Base-by-base conservation (phyloP, 1,140 invertebrate species). In the Drosophila miranda region DNA sequence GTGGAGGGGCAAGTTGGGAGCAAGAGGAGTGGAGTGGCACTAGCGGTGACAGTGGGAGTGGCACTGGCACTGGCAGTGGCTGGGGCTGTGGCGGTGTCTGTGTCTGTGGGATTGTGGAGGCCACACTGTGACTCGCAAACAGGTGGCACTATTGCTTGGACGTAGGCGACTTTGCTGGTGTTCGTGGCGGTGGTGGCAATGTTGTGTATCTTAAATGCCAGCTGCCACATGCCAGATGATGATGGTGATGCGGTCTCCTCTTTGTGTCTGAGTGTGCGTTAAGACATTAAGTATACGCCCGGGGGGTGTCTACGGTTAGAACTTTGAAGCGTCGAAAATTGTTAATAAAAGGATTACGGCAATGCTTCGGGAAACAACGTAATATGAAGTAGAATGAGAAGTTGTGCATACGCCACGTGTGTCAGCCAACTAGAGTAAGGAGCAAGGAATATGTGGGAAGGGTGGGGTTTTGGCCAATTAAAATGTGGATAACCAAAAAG, bases 401-500 rank as follows among this genome's bases (percentile, higher is more conserved):
- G 76, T 62, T 49, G 70, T 54, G 76, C 55, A 79, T 70, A 78
- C 76, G 76, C 57, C 76, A 46, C 43, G 70, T 79, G 2, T 34
- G 59, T 30, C 64, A 54, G 42, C 28, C 64, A 68, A 48, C 64
- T 9, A 9, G 8, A 0, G 7, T 9, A 30, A 9, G 3, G 30
- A 9, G 30, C 30, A 3, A 9, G 34, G 11, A 8, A 38, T 13
- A 2, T 3, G 3, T 28, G 28, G 28, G 28, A 0, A 7, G 19
- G 19, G 19, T 16, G 23, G 23, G 23, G 23, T 26, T 38, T 38
- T 38, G 4, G 34, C 34, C 34, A 38, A 13, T 38, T 38, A 38
- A 38, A 38, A 38, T 13, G 11, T 13, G 34, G 11, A 13, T 5
- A 30, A 9, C 28, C 8, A 30, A 30, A 30, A 30, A 38, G 11